Evolutionary conservation across 2,113 vertebrate species (phyloP), one percentile per base, ranked within the genome.

Genomic region (Apodemus speciosus): DNA sequence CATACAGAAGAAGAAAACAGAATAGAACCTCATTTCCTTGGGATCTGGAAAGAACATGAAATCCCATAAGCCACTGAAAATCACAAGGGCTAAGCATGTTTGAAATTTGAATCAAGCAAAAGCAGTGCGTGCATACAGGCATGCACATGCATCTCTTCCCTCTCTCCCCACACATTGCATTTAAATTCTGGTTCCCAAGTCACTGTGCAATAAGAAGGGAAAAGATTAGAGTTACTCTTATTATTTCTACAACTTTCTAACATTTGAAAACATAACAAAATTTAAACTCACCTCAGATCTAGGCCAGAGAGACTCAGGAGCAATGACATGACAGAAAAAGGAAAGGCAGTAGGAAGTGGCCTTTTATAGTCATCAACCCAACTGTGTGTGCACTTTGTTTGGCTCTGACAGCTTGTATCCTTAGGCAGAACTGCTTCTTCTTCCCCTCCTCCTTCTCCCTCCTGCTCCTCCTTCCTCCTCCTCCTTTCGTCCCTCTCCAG

Each of bases 231-330:
- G 4, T 77, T 69, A 49, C 6, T 35, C 56, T 56, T 69, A 18
- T 79, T 91, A 43, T 92, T 86, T 25, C n/a, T 6, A 51, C 43
- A 38, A 64, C 0, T 90, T 93, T 88, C 43, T 93, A 89, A 81
- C 72, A 77, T 84, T 85, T 40, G 46, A 92, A 92, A 75, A 76
- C 71, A 84, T 15, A 62, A 62, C 25, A 30, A 35, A 25, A 88
- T 85, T 58, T 88, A 88, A 88, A 91, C 30, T 68, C n/a, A n/a
- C 25, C 66, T 93, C 27, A 68, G 46, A 91, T 53, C 83, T 68
- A 27, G 4, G 4, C 43, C 35, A 16, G 43, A 79, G 68, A 23
- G 13, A 9, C 11, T 81, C 25, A 4, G 35, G 49, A 23, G 10
- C 21, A 35, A 66, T 25, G 32, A 56, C 6, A 9, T 15, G 2